Percentiles rank a stretch among this genome's conserved stretches.
Evolutionary conservation across 2,113 vertebrate species (phyloP).

Genomic region (Upupa epops): DNA sequence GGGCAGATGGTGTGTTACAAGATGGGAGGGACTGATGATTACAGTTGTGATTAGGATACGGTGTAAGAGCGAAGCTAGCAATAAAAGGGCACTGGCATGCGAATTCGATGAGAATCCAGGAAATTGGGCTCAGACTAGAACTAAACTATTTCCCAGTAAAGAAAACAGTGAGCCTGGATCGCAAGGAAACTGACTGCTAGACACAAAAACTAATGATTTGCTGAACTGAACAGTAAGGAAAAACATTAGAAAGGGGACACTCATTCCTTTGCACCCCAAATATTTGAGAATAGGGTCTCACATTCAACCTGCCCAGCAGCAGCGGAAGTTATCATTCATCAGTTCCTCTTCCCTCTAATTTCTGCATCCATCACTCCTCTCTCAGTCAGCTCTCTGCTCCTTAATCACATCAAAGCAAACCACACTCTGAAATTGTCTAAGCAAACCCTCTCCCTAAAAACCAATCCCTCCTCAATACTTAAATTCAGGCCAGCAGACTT

Average conservation of each 20-base stretch:
- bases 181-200: neutral
- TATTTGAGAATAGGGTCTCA: neutral
- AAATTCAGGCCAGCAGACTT: neutral
- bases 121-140: neutral
- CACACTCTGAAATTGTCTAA: neutral
- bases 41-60: neutral
- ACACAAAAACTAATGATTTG: neutral
- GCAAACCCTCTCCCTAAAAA: neutral
- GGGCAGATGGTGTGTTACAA: neutral
- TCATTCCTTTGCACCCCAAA: neutral
- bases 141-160: neutral
- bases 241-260: neutral
- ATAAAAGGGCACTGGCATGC: neutral
- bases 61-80: neutral
- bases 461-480: neutral
- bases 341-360: neutral
- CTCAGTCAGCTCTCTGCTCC: neutral
- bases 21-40: neutral
- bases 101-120: neutral
- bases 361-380: slow-evolving; percentile 15
- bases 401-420: neutral
- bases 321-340: slow-evolving; percentile 27
- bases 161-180: neutral
- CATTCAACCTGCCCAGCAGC: neutral
- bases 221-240: neutral